Evolutionary conservation across 2,888 invertebrate species (phyloP).

Genomic region (Arenicola marina): DNA sequence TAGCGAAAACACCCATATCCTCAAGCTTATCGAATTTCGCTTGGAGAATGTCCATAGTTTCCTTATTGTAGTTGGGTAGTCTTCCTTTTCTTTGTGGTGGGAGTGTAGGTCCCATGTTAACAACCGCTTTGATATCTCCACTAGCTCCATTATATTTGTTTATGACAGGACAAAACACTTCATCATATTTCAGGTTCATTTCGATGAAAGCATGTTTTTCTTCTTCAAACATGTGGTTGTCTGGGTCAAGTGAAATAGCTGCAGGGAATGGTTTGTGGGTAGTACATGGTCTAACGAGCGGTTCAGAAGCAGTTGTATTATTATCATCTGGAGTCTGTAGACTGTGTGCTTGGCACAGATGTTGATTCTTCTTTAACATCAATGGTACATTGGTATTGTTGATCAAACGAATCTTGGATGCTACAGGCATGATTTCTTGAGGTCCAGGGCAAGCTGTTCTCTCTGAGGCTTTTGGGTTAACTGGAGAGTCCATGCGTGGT

Average conservation of each 20-base stretch:
- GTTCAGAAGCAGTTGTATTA: not conserved
- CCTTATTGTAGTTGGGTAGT: conserved; percentile 9
- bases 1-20: conserved; percentile 6
- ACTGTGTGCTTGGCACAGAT: not conserved
- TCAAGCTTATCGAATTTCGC: conserved; percentile 11
- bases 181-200: conserved; percentile 3
- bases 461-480: not conserved
- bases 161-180: conserved; percentile 1
- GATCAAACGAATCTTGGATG: not conserved
- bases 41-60: not conserved
- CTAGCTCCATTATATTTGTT: conserved; percentile 9
- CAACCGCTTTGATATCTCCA: conserved; percentile 7
- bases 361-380: not conserved
- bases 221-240: not conserved
- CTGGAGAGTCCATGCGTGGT: not conserved
- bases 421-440: not conserved
- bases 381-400: not conserved
- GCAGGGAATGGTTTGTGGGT: not conserved
- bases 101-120: conserved; percentile 10
- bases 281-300: not conserved
- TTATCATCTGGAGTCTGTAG: not conserved
- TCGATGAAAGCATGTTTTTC: not conserved
- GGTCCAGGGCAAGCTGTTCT: not conserved
- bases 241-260: conserved; percentile 1
- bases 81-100: conserved; percentile 13